Evolutionary conservation across 30 jellyfish, hydroid and myxozoan genomes (phyloP).

Genomic region (Nemopilema nomurai): DNA sequence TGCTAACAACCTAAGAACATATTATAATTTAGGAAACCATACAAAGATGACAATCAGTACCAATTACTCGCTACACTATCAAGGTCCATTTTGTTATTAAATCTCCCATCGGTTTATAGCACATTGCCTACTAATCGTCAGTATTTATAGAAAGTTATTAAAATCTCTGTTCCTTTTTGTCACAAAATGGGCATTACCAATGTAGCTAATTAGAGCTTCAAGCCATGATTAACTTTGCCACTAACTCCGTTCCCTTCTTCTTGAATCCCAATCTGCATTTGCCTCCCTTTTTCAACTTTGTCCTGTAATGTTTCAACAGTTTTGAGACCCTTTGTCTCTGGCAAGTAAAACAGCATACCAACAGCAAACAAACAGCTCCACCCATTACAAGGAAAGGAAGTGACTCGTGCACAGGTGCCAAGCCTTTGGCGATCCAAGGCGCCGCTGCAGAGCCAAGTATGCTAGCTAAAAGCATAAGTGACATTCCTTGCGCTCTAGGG

Average conservation of each 20-base stretch:
- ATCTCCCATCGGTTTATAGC: too few species aligned
- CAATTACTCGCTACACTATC: too few species aligned
- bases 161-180: too few species aligned
- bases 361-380: slow-evolving; percentile 45
- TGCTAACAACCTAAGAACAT: too few species aligned
- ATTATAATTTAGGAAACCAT: too few species aligned
- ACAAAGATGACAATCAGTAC: too few species aligned
- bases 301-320: slow-evolving; percentile 50
- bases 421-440: slow-evolving; percentile 86
- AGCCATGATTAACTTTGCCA: neutral
- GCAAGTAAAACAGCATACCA: slow-evolving; percentile 27
- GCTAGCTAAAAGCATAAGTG: slow-evolving; percentile 67
- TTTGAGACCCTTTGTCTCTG: slow-evolving; percentile 83
- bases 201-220: too few species aligned
- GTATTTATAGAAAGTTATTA: too few species aligned
- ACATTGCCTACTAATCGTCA: too few species aligned
- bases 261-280: neutral
- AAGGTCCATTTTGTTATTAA: too few species aligned
- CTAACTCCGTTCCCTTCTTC: neutral
- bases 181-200: too few species aligned
- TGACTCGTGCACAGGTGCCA: slow-evolving; percentile 43
- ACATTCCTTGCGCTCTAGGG: slow-evolving; percentile 76
- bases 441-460: slow-evolving; percentile 85
- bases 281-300: neutral
- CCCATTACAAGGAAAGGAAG: slow-evolving; percentile 87